phyloP scores from a whole-genome alignment of 35 echinoderm and acorn worm species.

The Anneissia japonica region DNA sequence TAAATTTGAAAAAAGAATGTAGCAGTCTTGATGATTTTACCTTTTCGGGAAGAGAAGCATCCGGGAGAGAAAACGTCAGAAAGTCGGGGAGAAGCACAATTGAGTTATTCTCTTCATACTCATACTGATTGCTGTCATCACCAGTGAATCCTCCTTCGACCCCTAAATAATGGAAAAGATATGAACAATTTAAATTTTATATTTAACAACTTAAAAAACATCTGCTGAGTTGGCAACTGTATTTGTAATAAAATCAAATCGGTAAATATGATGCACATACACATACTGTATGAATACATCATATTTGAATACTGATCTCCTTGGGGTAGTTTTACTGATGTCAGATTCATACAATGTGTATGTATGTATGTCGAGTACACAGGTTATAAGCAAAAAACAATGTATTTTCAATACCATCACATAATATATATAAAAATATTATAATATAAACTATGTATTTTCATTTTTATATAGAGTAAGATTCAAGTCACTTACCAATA shows the following conservation, averaged over 20 bases:
- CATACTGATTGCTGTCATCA: constrained; percentile 88
- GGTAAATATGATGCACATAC: too few relatives aligned
- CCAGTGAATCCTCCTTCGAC: constrained; percentile 92
- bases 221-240: too few relatives aligned
- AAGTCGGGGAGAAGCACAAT: constrained; percentile 76
- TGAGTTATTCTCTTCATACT: constrained; percentile 73
- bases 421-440: too few relatives aligned
- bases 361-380: background rate
- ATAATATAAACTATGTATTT: too few relatives aligned
- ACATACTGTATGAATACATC: too few relatives aligned
- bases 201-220: too few relatives aligned
- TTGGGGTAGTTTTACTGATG: too few relatives aligned
- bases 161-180: constrained; percentile 39
- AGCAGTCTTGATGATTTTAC: constrained; percentile 4
- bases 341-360: background rate
- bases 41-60: constrained; percentile 69
- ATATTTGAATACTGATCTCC: too few relatives aligned
- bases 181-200: background rate
- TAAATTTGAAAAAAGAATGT: background rate
- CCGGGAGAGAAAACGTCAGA: constrained; percentile 46
- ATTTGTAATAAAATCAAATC: too few relatives aligned
- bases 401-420: too few relatives aligned
- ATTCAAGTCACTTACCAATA: constrained; percentile 89
- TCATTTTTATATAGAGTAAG: too few relatives aligned
- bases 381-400: background rate